Percentiles rank a stretch among this genome's conserved stretches.
These are phyloP conservation scores for Brachionus plicatilis DNA, from an alignment of 1,140 invertebrate genomes.

Conservation along the genomic window DNA sequence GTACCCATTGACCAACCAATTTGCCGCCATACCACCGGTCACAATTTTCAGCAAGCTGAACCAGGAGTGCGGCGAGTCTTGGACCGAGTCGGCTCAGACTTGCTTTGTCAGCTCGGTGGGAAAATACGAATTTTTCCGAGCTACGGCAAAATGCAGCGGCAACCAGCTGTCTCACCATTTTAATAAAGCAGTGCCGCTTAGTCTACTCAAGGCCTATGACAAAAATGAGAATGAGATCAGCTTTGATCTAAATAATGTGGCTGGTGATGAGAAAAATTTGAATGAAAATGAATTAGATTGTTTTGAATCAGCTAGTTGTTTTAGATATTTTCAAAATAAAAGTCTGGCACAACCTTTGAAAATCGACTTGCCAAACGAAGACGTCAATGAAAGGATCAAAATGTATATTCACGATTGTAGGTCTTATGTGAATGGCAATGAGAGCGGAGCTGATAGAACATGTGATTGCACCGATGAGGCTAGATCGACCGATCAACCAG, in stretches of 20 bases:
- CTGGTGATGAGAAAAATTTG: no score
- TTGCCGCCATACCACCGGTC: not conserved
- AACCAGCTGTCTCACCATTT: not conserved
- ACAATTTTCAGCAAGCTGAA: not conserved
- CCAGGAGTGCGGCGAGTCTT: not conserved
- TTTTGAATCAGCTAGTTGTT: slow-evolving; percentile 14
- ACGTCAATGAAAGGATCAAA: not conserved
- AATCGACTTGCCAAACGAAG: slow-evolving; percentile 4
- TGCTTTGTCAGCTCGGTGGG: not conserved
- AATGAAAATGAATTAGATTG: not conserved
- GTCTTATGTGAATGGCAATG: not conserved
- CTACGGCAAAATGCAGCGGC: not conserved
- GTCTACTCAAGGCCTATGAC: not conserved
- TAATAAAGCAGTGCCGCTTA: not conserved
- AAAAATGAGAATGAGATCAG: not conserved
- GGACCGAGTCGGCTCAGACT: not conserved
- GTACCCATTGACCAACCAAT: not conserved
- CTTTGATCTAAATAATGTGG: not conserved
- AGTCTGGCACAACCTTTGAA: not conserved
- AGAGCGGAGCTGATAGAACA: not conserved
- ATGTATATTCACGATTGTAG: not conserved
- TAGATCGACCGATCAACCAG: not conserved
- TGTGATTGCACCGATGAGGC: not conserved
- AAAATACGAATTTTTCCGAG: not conserved
- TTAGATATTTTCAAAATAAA: not conserved